phyloP scores from a whole-genome alignment of 2,797 vertebrate species.

The Tapera naevia region DNA sequence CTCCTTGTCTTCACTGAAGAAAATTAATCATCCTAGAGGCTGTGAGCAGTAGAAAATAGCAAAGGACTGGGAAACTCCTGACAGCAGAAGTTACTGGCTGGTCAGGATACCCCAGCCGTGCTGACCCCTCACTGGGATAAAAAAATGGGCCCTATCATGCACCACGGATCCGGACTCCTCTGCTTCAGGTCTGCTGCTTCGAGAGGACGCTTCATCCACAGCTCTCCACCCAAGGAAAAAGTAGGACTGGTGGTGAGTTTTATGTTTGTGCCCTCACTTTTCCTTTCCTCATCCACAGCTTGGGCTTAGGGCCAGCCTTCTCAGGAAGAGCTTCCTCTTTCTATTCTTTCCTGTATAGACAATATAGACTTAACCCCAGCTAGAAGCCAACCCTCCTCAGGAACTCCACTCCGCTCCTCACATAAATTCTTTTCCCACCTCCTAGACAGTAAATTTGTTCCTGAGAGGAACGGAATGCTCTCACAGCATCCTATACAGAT shows the following conservation, averaged over 20 bases:
- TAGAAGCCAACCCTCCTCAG: background rate
- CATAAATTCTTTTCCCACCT: background rate
- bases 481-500: background rate
- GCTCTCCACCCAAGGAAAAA: slow-evolving; percentile 79
- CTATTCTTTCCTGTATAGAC: background rate
- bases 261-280: background rate
- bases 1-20: background rate
- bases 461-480: background rate
- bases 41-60: background rate
- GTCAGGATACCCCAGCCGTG: background rate
- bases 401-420: background rate
- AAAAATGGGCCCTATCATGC: background rate
- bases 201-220: slow-evolving; percentile 57
- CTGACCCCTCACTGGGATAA: background rate
- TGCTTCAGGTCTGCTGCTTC: background rate
- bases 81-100: background rate
- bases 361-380: background rate
- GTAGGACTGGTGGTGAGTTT: slow-evolving; percentile 81
- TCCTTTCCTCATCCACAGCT: background rate
- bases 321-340: background rate
- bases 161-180: background rate
- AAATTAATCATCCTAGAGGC: background rate
- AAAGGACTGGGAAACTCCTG: background rate
- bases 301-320: background rate
- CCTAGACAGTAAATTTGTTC: background rate